Evolutionary conservation across 2,113 vertebrate genomes (phyloP).

Genomic region (Thalassoma bifasciatum): DNA sequence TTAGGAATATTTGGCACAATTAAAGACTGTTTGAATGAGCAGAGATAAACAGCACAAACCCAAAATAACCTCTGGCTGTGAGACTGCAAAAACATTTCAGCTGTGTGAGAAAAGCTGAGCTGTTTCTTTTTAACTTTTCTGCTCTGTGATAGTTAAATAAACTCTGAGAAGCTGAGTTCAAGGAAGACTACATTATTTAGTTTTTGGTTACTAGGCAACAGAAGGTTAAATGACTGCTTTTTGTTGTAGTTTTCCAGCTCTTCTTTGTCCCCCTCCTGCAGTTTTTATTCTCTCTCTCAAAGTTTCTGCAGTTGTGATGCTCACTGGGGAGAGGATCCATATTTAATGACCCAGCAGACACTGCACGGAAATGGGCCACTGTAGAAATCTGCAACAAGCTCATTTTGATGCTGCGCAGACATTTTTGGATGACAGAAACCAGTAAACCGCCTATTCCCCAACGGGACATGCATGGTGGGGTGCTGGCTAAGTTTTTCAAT

Average conservation of each 20-base stretch:
- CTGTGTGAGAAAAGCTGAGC: background rate
- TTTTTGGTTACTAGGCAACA: background rate
- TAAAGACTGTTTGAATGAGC: background rate
- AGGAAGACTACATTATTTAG: background rate
- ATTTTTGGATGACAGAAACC: slow-evolving; percentile 26
- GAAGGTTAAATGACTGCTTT: slow-evolving; percentile 25
- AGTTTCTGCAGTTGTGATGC: slow-evolving; percentile 43
- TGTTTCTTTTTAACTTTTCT: background rate
- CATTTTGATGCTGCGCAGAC: slow-evolving; percentile 29
- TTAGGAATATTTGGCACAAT: background rate
- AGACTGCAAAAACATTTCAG: background rate
- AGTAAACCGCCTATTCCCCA: background rate
- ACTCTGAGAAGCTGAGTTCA: background rate
- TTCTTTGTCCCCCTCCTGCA: slow-evolving; percentile 19
- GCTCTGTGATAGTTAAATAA: background rate
- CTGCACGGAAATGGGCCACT: slow-evolving; percentile 64
- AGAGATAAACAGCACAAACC: background rate
- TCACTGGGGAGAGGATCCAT: slow-evolving; percentile 59
- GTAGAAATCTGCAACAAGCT: slow-evolving; percentile 37
- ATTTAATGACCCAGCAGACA: slow-evolving; percentile 63
- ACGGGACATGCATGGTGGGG: background rate
- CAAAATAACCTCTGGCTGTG: background rate
- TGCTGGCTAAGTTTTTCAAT: slow-evolving; percentile 14
- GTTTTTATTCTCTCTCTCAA: slow-evolving; percentile 9
- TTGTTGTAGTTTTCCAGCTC: slow-evolving; percentile 17